A percentile compares a stretch with the other conserved stretches of the same genome.
Evolutionary conservation across 2,888 invertebrate species (phyloP).

Genomic region (Apotomis capreana): DNA sequence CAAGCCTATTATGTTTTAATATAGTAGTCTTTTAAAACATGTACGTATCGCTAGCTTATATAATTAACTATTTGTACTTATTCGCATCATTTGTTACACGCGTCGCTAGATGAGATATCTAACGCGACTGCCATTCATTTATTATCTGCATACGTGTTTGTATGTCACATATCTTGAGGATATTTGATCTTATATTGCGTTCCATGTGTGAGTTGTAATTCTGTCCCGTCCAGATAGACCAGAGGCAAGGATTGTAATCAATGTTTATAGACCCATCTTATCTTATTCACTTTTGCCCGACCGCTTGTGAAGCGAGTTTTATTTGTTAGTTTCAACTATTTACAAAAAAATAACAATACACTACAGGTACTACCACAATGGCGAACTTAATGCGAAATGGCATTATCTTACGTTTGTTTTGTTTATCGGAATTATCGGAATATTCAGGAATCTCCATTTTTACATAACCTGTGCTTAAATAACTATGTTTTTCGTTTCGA

Average conservation of each 20-base stretch:
- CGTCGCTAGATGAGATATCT: constrained; percentile 19
- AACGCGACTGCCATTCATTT: constrained; percentile 22
- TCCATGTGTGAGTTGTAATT: constrained; percentile 31
- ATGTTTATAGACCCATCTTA: background rate
- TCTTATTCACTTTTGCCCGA: too few relatives aligned
- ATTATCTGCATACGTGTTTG: constrained; percentile 26
- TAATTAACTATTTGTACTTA: background rate
- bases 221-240: constrained; percentile 1
- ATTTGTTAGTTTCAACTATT: too few relatives aligned
- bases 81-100: constrained; percentile 12
- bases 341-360: too few relatives aligned
- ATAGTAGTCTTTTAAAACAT: background rate
- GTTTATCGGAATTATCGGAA: too few relatives aligned
- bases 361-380: too few relatives aligned
- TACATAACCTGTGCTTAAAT: too few relatives aligned
- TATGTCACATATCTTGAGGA: constrained; percentile 27
- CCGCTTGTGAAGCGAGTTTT: too few relatives aligned
- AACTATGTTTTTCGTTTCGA: too few relatives aligned
- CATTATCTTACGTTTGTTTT: too few relatives aligned
- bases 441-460: too few relatives aligned
- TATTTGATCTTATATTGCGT: constrained; percentile 29
- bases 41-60: background rate
- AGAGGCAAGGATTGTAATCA: background rate
- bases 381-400: too few relatives aligned
- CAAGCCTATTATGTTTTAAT: too few relatives aligned